Evolutionary conservation across 35 echinoderm and acorn worm species (phyloP).

Genomic region (Heliocidaris tuberculata): DNA sequence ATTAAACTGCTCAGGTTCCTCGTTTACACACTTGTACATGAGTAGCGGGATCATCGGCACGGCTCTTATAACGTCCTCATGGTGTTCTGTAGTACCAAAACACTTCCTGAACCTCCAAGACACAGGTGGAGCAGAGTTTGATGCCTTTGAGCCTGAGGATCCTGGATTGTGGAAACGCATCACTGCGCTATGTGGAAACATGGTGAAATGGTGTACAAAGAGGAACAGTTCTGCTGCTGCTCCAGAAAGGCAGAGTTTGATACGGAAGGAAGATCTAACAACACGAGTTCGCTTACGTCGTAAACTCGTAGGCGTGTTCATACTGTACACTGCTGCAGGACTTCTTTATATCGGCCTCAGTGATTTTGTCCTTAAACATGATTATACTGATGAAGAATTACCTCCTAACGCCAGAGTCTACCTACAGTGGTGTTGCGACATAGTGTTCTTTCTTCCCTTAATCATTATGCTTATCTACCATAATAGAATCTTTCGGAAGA

Average conservation of each 20-base stretch:
- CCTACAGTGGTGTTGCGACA: constrained; percentile 14
- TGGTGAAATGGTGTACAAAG: neutral
- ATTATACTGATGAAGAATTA: neutral
- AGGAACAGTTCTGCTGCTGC: neutral
- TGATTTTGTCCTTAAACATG: neutral
- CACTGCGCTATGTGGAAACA: neutral
- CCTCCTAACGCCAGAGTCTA: neutral
- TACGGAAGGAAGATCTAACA: neutral
- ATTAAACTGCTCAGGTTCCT: neutral
- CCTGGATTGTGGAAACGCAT: neutral
- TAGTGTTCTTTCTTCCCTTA: neutral
- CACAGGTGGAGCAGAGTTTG: neutral
- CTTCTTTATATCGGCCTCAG: neutral
- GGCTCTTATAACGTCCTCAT: neutral
- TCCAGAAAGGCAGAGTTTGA: neutral
- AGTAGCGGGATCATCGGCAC: neutral
- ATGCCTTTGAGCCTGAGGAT: neutral
- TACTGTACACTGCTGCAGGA: neutral
- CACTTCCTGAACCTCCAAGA: neutral
- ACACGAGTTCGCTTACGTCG: neutral
- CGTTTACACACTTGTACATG: neutral
- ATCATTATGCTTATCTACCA: neutral
- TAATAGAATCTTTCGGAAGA: neutral
- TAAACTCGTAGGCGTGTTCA: neutral
- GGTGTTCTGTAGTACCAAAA: neutral